Evolutionary conservation across 2,888 invertebrate species (phyloP).

Genomic region (Onchidella celtica): DNA sequence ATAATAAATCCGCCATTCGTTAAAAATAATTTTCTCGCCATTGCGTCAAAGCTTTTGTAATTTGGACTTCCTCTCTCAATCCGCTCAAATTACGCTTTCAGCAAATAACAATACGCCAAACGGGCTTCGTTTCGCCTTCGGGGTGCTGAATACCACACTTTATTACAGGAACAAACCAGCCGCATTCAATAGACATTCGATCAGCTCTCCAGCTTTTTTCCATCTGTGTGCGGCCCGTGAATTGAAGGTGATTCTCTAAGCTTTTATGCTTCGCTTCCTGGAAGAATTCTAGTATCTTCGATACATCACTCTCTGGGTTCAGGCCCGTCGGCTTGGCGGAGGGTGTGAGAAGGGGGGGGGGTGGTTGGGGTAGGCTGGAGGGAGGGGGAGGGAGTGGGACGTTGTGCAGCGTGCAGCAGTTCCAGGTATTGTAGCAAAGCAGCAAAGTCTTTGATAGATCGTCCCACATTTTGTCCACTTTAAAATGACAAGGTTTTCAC

Average conservation of each 20-base stretch:
- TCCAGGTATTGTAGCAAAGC: too few relatives aligned
- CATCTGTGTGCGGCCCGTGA: conserved; percentile 29
- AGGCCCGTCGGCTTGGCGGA: too few relatives aligned
- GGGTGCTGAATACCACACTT: conserved; percentile 20
- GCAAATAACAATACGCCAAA: conserved; percentile 35
- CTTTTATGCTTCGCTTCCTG: conserved; percentile 40
- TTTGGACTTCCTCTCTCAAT: conserved; percentile 40
- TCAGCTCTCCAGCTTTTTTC: conserved; percentile 14
- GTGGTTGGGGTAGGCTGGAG: too few relatives aligned
- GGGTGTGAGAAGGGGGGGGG: too few relatives aligned
- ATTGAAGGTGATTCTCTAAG: conserved; percentile 18
- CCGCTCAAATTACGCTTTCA: conserved; percentile 42
- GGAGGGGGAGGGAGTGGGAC: too few relatives aligned
- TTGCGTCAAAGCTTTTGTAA: conserved; percentile 31
- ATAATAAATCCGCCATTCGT: conserved; percentile 34
- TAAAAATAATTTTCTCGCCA: conserved; percentile 31
- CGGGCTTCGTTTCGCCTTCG: conserved; percentile 7
- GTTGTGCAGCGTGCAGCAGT: too few relatives aligned
- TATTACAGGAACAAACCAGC: conserved; percentile 33
- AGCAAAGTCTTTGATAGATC: too few relatives aligned
- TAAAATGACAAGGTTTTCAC: too few relatives aligned
- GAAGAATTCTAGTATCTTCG: conserved; percentile 10
- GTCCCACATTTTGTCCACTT: too few relatives aligned
- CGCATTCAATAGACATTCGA: conserved; percentile 37
- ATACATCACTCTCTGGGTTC: conserved; percentile 8